Evolutionary conservation across 1,140 invertebrate genomes (phyloP).

Genomic region (Scaptodrosophila lebanonensis): DNA sequence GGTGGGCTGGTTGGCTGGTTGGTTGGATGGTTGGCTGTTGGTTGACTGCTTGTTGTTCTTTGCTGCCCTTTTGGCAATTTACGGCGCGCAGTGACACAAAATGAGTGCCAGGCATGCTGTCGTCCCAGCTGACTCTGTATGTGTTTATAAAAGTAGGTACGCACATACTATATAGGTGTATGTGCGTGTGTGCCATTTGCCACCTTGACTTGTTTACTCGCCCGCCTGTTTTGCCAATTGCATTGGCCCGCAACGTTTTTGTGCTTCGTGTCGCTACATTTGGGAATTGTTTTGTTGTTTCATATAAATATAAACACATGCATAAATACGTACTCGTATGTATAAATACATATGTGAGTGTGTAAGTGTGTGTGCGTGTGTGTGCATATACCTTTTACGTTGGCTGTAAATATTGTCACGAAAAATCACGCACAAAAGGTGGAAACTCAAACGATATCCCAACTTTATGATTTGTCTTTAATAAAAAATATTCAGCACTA

Average conservation of each 20-base stretch:
- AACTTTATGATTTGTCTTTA: too few species aligned
- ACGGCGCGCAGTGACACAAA: slow-evolving; percentile 59
- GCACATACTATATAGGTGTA: too few species aligned
- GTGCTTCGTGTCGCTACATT: slow-evolving; percentile 62
- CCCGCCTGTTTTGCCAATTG: slow-evolving; percentile 53
- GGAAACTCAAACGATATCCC: too few species aligned
- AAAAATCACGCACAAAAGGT: too few species aligned
- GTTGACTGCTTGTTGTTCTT: slow-evolving; percentile 12
- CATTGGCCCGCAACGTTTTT: slow-evolving; percentile 30
- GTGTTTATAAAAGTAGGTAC: too few species aligned
- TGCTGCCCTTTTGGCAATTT: slow-evolving; percentile 48
- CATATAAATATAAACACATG: slow-evolving; percentile 20
- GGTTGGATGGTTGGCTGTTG: too few species aligned
- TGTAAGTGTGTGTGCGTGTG: slow-evolving; percentile 43
- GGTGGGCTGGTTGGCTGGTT: too few species aligned
- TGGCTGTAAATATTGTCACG: too few species aligned
- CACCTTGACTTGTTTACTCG: slow-evolving; percentile 62
- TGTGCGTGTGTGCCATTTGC: slow-evolving; percentile 47
- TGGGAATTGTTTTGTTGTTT: slow-evolving; percentile 67
- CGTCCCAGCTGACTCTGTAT: slow-evolving; percentile 46
- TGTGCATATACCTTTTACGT: too few species aligned
- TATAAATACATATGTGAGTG: slow-evolving; percentile 21
- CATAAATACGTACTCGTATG: slow-evolving; percentile 3
- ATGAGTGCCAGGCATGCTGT: slow-evolving; percentile 47
- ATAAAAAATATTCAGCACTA: too few species aligned